Evolutionary conservation across 1,140 invertebrate genomes (phyloP).

Genomic region (Schlechtendalia chinensis): DNA sequence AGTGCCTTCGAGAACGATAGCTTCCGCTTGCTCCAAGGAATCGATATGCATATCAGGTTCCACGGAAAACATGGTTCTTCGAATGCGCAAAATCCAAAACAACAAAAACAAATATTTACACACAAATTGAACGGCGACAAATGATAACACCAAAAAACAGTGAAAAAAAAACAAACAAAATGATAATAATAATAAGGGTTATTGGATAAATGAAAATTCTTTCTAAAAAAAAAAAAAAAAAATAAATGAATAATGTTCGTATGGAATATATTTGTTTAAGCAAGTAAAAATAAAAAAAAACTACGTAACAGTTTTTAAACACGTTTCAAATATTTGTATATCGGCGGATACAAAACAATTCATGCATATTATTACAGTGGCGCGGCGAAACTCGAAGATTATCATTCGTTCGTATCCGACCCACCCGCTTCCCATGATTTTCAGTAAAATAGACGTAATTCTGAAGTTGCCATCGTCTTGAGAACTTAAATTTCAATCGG

Average conservation of each 20-base stretch:
- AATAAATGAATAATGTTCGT: too few species aligned
- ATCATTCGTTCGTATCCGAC: too few species aligned
- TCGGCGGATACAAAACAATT: conserved; percentile 1
- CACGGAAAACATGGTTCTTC: conserved; percentile 93
- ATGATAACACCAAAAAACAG: too few species aligned
- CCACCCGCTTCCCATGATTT: too few species aligned
- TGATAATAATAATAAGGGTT: background rate
- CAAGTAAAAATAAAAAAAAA: background rate
- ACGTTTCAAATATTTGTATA: background rate
- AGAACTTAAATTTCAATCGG: too few species aligned
- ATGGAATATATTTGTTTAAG: too few species aligned
- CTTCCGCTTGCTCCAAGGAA: conserved; percentile 95
- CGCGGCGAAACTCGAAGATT: too few species aligned
- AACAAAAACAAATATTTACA: conserved; percentile 51
- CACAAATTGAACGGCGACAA: conserved; percentile 23
- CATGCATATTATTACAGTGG: conserved; percentile 10
- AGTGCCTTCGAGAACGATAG: conserved; percentile 96
- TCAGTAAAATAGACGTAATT: too few species aligned
- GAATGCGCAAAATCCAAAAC: conserved; percentile 48
- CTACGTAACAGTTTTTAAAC: background rate
- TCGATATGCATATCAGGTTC: conserved; percentile 98
- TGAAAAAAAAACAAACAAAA: too few species aligned
- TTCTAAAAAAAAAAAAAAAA: conserved; percentile 2
- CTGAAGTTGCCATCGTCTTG: too few species aligned
- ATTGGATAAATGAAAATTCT: conserved; percentile 47